Base-by-base conservation (phyloP, 2,113 vertebrate genomes). In the Anas platyrhynchos region DNA sequence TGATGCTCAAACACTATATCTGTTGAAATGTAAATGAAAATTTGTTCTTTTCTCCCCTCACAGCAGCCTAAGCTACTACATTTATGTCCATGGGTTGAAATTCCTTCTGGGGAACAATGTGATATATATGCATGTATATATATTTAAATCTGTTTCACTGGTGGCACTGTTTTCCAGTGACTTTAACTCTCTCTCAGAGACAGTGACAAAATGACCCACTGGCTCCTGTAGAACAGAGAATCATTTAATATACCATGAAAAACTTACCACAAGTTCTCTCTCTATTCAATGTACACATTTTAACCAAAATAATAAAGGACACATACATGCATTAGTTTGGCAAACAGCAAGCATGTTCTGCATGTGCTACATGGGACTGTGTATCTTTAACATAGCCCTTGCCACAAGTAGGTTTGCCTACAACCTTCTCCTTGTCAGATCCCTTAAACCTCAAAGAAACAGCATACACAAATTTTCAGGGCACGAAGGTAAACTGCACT, bases 371-470 rank as follows among this genome's bases (percentile, higher is more conserved):
- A 34, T 48, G 17, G 48, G 72, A 83, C 9, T 6, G 3, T 34
- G 6, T 61, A 13, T 44, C 26, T 88, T 5, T 2, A 55, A 75
- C 7, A 77, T 31, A 83, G 36, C 48, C 17, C 20, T 52, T 38
- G 52, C 11, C 22, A 10, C 6, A 14, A 9, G 14, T 31, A 87
- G 20, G 17, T 55, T 12, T 89, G 15, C 41, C 50, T 72, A 14
- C 0, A 1, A 62, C 5, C 1, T 61, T 48, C 6, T 86, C 41
- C 68, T n/a, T 86, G 11, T 38, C 7, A 6, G 18, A 34, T 2
- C 5, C 22, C 16, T 68, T 86, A 89, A 77, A 52, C 31, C 27
- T 78, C n/a, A 72, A 82, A 77, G 21, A 8, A 94, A 20, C 7
- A 77, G 44, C 16, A 61, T 11, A 58, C 4, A 29, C 6, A 31